Percentiles rank a stretch among this genome's conserved stretches.
phyloP scores from a whole-genome alignment of 2,888 invertebrate species.

The Malachius bipustulatus region DNA sequence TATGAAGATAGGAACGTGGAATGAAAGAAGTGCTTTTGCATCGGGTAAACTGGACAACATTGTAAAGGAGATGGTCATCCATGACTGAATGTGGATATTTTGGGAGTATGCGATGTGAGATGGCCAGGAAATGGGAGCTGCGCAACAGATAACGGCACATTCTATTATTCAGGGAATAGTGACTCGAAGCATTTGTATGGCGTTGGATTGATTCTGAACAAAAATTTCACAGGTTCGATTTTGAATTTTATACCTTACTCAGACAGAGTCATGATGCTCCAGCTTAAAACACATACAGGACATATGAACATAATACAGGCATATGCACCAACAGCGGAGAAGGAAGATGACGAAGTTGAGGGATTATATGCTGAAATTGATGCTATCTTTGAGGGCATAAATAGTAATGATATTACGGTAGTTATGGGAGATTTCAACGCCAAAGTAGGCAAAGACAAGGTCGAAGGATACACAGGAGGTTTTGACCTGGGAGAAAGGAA shows the following conservation, averaged over 20 bases:
- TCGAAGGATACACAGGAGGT: constrained; percentile 11
- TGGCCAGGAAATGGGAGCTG: constrained; percentile 11
- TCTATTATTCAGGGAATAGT: constrained; percentile 8
- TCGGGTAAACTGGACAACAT: constrained; percentile 10
- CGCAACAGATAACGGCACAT: constrained; percentile 1
- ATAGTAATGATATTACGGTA: constrained; percentile 13
- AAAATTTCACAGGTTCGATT: constrained; percentile 5
- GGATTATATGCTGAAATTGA: constrained; percentile 10
- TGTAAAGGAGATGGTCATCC: constrained; percentile 11
- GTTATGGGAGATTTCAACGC: too few relatives aligned
- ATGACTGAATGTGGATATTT: constrained; percentile 6
- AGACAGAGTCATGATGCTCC: constrained; percentile 9
- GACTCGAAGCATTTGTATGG: constrained; percentile 11
- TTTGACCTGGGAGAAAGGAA: constrained; percentile 15
- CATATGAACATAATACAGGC: constrained; percentile 17
- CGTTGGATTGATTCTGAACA: constrained; percentile 9
- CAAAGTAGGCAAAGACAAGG: too few relatives aligned
- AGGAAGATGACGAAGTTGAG: constrained; percentile 15
- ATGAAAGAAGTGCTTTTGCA: constrained; percentile 12
- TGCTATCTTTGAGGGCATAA: constrained; percentile 10
- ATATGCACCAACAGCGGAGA: constrained; percentile 16
- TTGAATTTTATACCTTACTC: constrained; percentile 11
- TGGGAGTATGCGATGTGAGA: constrained; percentile 12
- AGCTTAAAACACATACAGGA: constrained; percentile 4
- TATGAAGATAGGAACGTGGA: constrained; percentile 14